Percentiles rank a stretch among this genome's conserved stretches.
These are phyloP conservation scores for Myrmecophaga tridactyla DNA, from an alignment of 2,113 vertebrate genomes.

Conservation along the genomic window DNA sequence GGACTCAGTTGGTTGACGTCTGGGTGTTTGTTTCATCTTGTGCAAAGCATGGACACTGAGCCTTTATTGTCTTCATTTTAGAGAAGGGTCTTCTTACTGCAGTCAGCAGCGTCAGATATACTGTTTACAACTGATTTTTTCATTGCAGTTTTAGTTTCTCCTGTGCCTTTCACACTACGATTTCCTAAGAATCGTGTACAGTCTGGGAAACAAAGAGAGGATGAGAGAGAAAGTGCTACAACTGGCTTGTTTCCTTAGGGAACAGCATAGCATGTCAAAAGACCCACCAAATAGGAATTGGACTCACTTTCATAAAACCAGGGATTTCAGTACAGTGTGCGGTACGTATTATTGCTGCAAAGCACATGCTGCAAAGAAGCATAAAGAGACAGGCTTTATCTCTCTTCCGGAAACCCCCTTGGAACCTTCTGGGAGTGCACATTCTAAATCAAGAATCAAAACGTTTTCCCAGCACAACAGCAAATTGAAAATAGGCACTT, in stretches of 20 bases:
- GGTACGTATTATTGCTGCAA: slow-evolving; percentile 65
- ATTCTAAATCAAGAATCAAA: slow-evolving; percentile 81
- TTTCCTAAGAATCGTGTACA: slow-evolving; percentile 50
- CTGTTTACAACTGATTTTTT: slow-evolving; percentile 57
- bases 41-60: background rate
- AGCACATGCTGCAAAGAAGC: slow-evolving; percentile 61
- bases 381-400: slow-evolving; percentile 77
- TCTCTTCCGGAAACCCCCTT: slow-evolving; percentile 71
- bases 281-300: slow-evolving; percentile 59
- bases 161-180: background rate
- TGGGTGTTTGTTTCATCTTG: slow-evolving; percentile 26
- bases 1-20: background rate
- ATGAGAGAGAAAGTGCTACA: slow-evolving; percentile 54
- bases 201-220: slow-evolving; percentile 68
- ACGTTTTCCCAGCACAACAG: slow-evolving; percentile 64
- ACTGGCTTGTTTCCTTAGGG: slow-evolving; percentile 47
- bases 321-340: slow-evolving; percentile 66
- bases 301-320: slow-evolving; percentile 73
- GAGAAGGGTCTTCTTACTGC: background rate
- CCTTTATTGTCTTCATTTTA: slow-evolving; percentile 50
- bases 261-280: slow-evolving; percentile 72
- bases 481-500: slow-evolving; percentile 79
- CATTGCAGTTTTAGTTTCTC: slow-evolving; percentile 45
- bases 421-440: slow-evolving; percentile 71
- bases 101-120: background rate